Conservation (phyloP, 2,888 invertebrate species). For the Athalia cordata region DNA sequence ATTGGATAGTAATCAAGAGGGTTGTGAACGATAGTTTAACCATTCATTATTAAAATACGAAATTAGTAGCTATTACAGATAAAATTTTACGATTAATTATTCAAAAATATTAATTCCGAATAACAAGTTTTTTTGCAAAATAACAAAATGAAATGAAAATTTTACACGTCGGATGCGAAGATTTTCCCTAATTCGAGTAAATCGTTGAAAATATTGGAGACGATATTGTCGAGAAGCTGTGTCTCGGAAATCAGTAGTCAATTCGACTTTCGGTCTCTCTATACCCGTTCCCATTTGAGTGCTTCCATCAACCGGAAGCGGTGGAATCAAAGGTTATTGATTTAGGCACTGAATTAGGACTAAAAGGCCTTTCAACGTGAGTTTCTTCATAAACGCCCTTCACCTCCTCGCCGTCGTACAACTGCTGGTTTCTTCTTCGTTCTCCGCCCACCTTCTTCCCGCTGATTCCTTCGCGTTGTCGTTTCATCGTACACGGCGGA, state of each 20-base stretch:
- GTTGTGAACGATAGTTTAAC: neutral
- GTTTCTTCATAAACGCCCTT: slow-evolving; percentile 59
- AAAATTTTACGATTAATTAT: too few species aligned
- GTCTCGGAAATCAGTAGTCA: slow-evolving; percentile 33
- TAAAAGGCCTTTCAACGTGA: slow-evolving; percentile 69
- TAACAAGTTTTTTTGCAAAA: neutral
- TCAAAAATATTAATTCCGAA: too few species aligned
- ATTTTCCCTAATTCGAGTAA: slow-evolving; percentile 6
- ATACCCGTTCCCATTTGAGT: slow-evolving; percentile 36
- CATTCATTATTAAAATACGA: slow-evolving; percentile 32
- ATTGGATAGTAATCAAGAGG: slow-evolving; percentile 13
- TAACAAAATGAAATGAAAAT: slow-evolving; percentile 7
- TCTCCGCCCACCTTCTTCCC: slow-evolving; percentile 17
- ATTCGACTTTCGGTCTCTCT: slow-evolving; percentile 19
- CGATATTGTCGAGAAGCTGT: neutral
- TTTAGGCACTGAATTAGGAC: slow-evolving; percentile 71
- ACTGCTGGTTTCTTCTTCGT: slow-evolving; percentile 19
- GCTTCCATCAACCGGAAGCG: slow-evolving; percentile 48
- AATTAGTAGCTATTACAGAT: neutral
- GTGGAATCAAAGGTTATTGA: slow-evolving; percentile 60
- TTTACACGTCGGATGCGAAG: neutral
- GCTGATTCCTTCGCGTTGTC: neutral
- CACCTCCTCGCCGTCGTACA: neutral
- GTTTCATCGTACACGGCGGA: slow-evolving; percentile 29
- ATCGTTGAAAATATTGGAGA: slow-evolving; percentile 11